Evolutionary conservation across 2,113 vertebrate species (phyloP), one percentile per base, ranked within the genome.

Genomic region (Actinemys pallida): DNA sequence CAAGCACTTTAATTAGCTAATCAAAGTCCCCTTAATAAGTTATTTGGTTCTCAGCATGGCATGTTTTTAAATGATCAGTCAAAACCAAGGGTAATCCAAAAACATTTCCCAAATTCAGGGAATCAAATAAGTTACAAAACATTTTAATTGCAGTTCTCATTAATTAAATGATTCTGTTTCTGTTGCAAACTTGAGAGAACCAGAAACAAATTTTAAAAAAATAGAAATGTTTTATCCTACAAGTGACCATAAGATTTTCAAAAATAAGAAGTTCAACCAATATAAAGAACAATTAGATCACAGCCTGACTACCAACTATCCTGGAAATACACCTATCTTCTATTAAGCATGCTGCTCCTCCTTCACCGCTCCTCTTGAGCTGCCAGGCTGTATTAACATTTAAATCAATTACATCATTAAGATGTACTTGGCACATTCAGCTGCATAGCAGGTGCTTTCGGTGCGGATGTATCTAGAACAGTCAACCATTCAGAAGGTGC

Each of bases 1-100:
- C 31, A 95, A 93, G 29, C 8, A 65, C 20, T 94, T 69, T 85
- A 47, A 78, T 78, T 78, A 22, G 89, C 49, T 94, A 53, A 92
- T 87, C 39, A 8, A 57, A 83, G 88, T 92, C 62, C 39, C 35
- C 49, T 83, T 93, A 62, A 24, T 0, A 0, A 57, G 29, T 72
- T 90, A 81, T 57, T 78, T 92, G 57, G 6, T 13, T 82, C 65
- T 83, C 90, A 90, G 57, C n/a, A 52, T 47, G 90, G 8, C 8
- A 22, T 57, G 65, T 39, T 86, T 93, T 90, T 45, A 88, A 93
- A 93, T 17, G 5, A 85, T n/a, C 79, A 27, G 39, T 20, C 45
- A 85, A 53, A 91, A 53, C 2, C 45, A 86, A 88, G 3, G 3
- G 13, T 53, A 88, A 4, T 52, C 20, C 29, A 31, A 72, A 95